Base-by-base conservation (phyloP, 2,888 invertebrate species). In the Copidosoma aretas region DNA sequence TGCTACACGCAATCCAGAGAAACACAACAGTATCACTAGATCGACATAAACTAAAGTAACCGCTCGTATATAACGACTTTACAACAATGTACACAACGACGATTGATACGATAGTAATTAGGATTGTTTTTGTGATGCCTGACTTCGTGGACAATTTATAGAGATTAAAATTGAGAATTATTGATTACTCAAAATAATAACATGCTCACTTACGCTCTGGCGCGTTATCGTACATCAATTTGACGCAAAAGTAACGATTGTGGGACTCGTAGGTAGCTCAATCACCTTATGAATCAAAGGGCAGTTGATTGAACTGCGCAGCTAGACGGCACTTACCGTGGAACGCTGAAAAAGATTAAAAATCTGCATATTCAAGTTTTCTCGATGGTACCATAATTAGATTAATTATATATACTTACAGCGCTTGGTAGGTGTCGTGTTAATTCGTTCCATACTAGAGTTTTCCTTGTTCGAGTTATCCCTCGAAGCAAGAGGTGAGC, bases 251-350 rank as follows among this genome's bases (percentile, higher is more conserved):
- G 17, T 41, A 39, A 46, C 19, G 43, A 63, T 41, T 62, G n/a
- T 46, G 53, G 25, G 53, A 21, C 25, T 65, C 53, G n/a, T 22
- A 54, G 49, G 59, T 32, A 32, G 32, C 8, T 32, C 58, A 64
- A 49, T 56, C 62, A 67, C 68, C 60, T 77, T 71, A 78, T 57
- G 74, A 76, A 71, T 80, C 81, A 60, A 80, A 59, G 15, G 70
- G 77, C 32, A 80, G 80, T 66, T 82, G 81, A 75, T 82, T 81
- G 74, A 86, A 86, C 71, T 85, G 85, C 39, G 85, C 85, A 62
- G 85, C 85, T 46, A 86, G 75, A 54, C 85, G 84, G 71, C 85
- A 81, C 75, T 85, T 85, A 66, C 84, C 84, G 74, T 78, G 73
- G 73, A 80, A 78, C 69, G 79, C 80, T 79, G 72, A 39, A 60